Evolutionary conservation across 2,888 invertebrate species (phyloP), one percentile per base, ranked within the genome.

Genomic region (Scaptomyza polygonia): DNA sequence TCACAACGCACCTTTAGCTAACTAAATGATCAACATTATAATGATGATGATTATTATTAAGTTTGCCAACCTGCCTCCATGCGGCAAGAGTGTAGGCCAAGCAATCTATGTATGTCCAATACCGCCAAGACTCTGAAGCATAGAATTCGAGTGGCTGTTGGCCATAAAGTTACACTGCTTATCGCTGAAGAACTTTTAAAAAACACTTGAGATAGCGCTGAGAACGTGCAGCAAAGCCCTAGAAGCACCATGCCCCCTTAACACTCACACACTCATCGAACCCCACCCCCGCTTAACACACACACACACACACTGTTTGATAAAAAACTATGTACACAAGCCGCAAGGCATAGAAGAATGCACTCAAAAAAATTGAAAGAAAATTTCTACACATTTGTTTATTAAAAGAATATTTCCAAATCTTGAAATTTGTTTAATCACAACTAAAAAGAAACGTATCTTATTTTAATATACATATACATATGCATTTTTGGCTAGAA

Each of bases 141-240:
- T 67, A 49, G 66, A 69, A 69, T 72, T 67, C 74, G 67, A 80
- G 82, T 77, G 77, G 67, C 59, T 72, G 66, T 67, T 66, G 77
- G 79, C 77, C 87, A 87, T 87, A 87, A 84, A 84, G 76, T 79
- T 69, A 77, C 87, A 83, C 78, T 77, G 79, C 87, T 85, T 87
- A 84, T 87, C 87, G 86, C 69, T 83, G 83, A 69, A 79, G 76
- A 85, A 85, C 87, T 87, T 86, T 82, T 73, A 85, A 87, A 84
- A 87, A 82, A 77, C 82, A 82, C 84, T 84, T 87, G 78, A 84
- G 87, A 84, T 84, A 78, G 83, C 61, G 86, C 49, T 77, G 74
- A 66, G 81, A 83, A 77, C 75, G 61, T 74, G 72, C 74, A 55
- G 40, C 53, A 55, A 55, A 67, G 67, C 51, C 55, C 58, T 36